phyloP scores from a whole-genome alignment of 2,888 invertebrate genomes.

The Neoascia interrupta region DNA sequence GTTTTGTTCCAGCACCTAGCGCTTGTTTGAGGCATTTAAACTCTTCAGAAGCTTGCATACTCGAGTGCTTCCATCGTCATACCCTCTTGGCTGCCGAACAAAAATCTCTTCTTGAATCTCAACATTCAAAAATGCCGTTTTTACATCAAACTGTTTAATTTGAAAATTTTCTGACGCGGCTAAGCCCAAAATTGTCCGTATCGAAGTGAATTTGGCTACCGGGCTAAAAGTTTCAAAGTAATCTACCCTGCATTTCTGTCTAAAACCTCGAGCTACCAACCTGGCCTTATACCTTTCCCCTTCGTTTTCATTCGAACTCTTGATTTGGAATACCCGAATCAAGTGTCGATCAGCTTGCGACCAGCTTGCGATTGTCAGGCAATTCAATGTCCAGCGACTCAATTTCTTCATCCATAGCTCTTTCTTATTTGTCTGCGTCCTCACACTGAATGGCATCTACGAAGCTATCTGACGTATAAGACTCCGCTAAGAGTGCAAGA shows the following conservation, averaged over 20 bases:
- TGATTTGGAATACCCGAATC: slow-evolving; percentile 71
- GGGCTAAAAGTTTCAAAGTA: slow-evolving; percentile 74
- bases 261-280: slow-evolving; percentile 72
- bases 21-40: slow-evolving; percentile 71
- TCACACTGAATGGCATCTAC: slow-evolving; percentile 40
- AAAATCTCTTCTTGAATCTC: slow-evolving; percentile 52
- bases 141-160: slow-evolving; percentile 57
- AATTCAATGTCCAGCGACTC: slow-evolving; percentile 27
- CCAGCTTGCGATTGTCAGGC: slow-evolving; percentile 40
- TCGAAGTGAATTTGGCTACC: slow-evolving; percentile 71
- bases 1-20: slow-evolving; percentile 70
- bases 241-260: slow-evolving; percentile 71
- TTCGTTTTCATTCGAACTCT: slow-evolving; percentile 32
- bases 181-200: slow-evolving; percentile 68
- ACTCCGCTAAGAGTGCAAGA: slow-evolving; percentile 26
- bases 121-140: slow-evolving; percentile 62
- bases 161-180: slow-evolving; percentile 45
- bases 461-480: slow-evolving; percentile 21
- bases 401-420: slow-evolving; percentile 31
- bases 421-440: slow-evolving; percentile 12
- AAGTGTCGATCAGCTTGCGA: slow-evolving; percentile 3
- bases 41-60: slow-evolving; percentile 67
- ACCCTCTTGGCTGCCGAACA: slow-evolving; percentile 60
- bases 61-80: slow-evolving; percentile 62
- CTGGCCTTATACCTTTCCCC: slow-evolving; percentile 71